phyloP scores from a whole-genome alignment of 1,140 invertebrate species.

The Wiebesia pumilae region DNA sequence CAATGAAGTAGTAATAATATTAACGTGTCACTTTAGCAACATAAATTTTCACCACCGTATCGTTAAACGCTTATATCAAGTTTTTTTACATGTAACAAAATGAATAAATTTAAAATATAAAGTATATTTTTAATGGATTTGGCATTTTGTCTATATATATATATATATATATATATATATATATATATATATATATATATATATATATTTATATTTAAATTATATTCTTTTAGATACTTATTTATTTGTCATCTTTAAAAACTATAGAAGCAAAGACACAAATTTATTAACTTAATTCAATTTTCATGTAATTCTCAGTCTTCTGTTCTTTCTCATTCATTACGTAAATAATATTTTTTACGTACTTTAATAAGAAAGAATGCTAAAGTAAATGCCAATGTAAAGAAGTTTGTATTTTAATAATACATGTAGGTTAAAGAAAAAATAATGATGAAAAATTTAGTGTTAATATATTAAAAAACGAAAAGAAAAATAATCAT shows the following conservation, averaged over 20 bases:
- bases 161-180: too few relatives aligned
- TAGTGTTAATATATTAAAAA: constrained; percentile 7
- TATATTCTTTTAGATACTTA: constrained; percentile 27
- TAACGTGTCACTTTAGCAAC: constrained; percentile 42
- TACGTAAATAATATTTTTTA: background rate
- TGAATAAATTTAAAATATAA: constrained; percentile 47
- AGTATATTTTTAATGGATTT: constrained; percentile 42
- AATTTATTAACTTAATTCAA: constrained; percentile 58
- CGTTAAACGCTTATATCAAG: constrained; percentile 28
- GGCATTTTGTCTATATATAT: constrained; percentile 37
- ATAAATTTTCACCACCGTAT: constrained; percentile 43
- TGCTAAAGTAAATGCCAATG: constrained; percentile 50
- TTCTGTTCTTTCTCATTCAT: constrained; percentile 57
- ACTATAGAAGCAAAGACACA: constrained; percentile 23
- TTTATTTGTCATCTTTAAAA: constrained; percentile 25
- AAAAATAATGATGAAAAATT: constrained; percentile 7
- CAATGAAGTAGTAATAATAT: constrained; percentile 39
- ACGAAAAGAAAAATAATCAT: background rate
- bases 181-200: too few relatives aligned
- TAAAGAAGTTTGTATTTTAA: background rate
- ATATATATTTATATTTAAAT: too few relatives aligned
- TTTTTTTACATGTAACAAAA: constrained; percentile 46
- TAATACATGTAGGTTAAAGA: constrained; percentile 32
- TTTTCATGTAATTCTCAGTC: constrained; percentile 63
- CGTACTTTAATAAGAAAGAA: constrained; percentile 36